These are phyloP conservation scores for Dolichoris vasculosae DNA, from an alignment of 1,140 invertebrate species.

Conservation along the genomic window DNA sequence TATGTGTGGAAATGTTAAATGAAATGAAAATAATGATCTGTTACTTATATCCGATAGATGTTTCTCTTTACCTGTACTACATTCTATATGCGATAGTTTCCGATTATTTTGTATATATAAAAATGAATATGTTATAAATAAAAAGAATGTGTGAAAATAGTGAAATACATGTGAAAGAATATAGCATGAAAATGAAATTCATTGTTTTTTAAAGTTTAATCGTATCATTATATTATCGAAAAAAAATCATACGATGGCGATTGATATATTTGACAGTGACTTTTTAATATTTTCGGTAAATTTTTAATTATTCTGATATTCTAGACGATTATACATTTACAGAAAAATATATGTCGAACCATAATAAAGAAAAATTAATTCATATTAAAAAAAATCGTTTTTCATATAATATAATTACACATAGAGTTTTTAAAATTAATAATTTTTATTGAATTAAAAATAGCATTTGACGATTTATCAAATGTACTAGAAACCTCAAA, in stretches of 20 bases:
- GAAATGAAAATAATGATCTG: background rate
- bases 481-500: background rate
- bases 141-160: background rate
- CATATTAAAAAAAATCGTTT: no score
- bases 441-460: no score
- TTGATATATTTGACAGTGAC: no score
- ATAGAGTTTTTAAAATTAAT: no score
- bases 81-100: background rate
- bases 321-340: no score
- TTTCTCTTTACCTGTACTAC: no score
- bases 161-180: background rate
- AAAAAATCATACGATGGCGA: background rate
- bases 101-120: background rate
- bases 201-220: background rate
- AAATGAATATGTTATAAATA: background rate
- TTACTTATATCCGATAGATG: constrained; percentile 1
- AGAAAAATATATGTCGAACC: no score
- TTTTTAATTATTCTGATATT: no score
- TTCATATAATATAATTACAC: no score
- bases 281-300: no score
- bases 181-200: background rate
- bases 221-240: background rate
- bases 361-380: no score
- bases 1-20: background rate
- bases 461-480: background rate